Conservation (phyloP, 2,113 vertebrate species). For the Euleptes europaea region DNA sequence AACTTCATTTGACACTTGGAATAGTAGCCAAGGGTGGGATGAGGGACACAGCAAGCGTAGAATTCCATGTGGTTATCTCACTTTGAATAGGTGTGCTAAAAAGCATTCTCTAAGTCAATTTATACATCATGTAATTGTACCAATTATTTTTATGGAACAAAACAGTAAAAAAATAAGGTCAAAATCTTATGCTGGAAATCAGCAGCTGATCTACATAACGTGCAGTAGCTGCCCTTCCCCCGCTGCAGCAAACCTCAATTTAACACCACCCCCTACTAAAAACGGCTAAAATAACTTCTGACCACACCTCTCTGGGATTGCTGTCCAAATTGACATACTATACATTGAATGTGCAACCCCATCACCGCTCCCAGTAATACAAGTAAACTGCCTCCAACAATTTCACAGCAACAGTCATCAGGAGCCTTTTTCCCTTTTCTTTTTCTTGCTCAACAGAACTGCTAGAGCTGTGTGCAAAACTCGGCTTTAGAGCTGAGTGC, state of each 20-base stretch:
- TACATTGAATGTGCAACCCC: constrained; percentile 7
- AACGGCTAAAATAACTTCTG: constrained; percentile 5
- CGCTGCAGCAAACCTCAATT: not conserved
- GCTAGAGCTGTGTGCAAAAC: not conserved
- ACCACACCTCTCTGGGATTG: not conserved
- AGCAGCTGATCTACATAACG: not conserved
- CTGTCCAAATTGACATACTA: not conserved
- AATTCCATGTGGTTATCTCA: not conserved
- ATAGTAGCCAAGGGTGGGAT: not conserved
- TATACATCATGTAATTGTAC: not conserved
- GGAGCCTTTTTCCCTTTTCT: not conserved
- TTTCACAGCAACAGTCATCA: constrained; percentile 25
- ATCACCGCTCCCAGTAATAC: constrained; percentile 9
- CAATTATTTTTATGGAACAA: not conserved
- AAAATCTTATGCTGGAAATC: not conserved
- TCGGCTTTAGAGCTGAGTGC: not conserved
- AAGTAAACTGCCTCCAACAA: not conserved
- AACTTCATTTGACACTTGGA: too few relatives aligned
- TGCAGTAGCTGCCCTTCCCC: not conserved
- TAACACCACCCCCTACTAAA: not conserved
- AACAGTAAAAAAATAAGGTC: not conserved
- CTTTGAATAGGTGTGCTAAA: not conserved
- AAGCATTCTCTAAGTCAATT: not conserved
- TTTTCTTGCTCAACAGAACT: not conserved
- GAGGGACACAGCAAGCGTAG: not conserved